Evolutionary conservation across 2,888 invertebrate species (phyloP).

Genomic region (Drosophila seclusa): DNA sequence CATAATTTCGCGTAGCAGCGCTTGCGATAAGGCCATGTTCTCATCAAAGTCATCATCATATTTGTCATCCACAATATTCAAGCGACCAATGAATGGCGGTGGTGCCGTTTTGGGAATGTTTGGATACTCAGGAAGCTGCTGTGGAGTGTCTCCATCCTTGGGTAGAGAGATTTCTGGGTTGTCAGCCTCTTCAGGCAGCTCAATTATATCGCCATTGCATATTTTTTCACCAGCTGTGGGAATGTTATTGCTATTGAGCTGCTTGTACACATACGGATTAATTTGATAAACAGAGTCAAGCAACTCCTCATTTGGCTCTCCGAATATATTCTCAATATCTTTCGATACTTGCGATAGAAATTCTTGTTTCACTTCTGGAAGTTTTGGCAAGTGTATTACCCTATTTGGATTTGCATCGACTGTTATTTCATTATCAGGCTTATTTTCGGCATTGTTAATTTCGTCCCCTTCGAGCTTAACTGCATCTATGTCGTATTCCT

Average conservation of each 20-base stretch:
- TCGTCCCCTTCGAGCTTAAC: background rate
- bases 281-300: constrained; percentile 62
- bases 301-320: constrained; percentile 66
- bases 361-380: constrained; percentile 69
- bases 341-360: constrained; percentile 51
- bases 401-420: background rate
- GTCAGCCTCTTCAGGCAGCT: constrained; percentile 22
- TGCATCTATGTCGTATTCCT: too few species aligned
- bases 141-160: background rate
- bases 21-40: constrained; percentile 75
- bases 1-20: constrained; percentile 77
- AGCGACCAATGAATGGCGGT: background rate
- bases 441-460: background rate
- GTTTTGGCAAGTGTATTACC: constrained; percentile 66
- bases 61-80: background rate
- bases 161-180: background rate
- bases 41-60: constrained; percentile 65
- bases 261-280: constrained; percentile 74
- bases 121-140: background rate
- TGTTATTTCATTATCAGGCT: background rate
- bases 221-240: constrained; percentile 22
- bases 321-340: constrained; percentile 79
- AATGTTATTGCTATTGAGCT: constrained; percentile 42
- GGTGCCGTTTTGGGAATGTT: constrained; percentile 1
- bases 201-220: constrained; percentile 58